phyloP scores from a whole-genome alignment of 2,113 vertebrate species.

The Lophura nycthemera region DNA sequence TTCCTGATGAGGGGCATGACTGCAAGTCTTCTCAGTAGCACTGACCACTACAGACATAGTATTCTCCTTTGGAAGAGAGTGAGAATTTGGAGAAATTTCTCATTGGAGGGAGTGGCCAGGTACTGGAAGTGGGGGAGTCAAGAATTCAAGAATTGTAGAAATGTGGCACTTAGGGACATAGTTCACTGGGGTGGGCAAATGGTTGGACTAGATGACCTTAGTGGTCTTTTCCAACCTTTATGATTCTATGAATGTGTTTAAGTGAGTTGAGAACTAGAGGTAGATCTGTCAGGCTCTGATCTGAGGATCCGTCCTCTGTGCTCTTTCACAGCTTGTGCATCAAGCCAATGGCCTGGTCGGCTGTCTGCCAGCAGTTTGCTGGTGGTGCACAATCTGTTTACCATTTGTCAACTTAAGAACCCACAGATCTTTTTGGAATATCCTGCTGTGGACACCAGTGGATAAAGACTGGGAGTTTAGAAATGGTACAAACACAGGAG shows the following conservation, averaged over 20 bases:
- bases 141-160: too few relatives aligned
- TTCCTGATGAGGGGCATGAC: not conserved
- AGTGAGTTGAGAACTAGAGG: not conserved
- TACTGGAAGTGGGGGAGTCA: too few relatives aligned
- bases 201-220: too few relatives aligned
- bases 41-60: not conserved
- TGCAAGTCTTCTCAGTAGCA: not conserved
- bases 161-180: too few relatives aligned
- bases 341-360: accelerated
- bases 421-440: not conserved
- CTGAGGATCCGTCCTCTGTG: not conserved
- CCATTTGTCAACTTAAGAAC: not conserved
- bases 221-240: too few relatives aligned
- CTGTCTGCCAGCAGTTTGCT: not conserved
- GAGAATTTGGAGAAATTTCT: not conserved
- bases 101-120: too few relatives aligned
- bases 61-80: not conserved
- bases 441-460: not conserved
- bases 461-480: not conserved
- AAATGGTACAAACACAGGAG: not conserved
- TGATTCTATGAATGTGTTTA: not conserved
- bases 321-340: not conserved
- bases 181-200: too few relatives aligned
- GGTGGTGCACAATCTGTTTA: not conserved
- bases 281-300: not conserved